phyloP scores from a whole-genome alignment of 2,797 vertebrate species.

The Centroberyx gerrardi region DNA sequence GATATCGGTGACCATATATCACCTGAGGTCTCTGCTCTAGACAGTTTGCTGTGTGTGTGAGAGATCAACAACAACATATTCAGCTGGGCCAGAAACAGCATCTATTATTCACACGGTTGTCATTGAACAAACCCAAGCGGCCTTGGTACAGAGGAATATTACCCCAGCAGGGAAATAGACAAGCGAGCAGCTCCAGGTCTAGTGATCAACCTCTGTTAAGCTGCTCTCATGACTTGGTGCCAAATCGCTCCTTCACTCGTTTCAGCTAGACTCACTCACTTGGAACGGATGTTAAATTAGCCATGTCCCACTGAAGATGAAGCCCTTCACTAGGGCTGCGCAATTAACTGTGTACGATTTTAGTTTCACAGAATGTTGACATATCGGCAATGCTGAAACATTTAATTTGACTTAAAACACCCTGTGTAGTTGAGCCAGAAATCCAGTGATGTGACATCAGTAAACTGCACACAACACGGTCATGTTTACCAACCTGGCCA shows the following conservation, averaged over 20 bases:
- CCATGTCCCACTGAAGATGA: neutral
- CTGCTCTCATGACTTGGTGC: slow-evolving; percentile 19
- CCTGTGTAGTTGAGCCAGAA: too few species aligned
- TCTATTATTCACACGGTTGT: slow-evolving; percentile 74
- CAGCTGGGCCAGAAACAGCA: slow-evolving; percentile 52
- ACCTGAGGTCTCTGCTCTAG: neutral
- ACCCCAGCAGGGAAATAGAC: slow-evolving; percentile 32
- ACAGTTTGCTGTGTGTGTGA: slow-evolving; percentile 34
- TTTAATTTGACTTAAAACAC: too few species aligned
- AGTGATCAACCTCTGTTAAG: neutral
- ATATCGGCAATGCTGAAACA: too few species aligned
- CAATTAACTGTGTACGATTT: too few species aligned
- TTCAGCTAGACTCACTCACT: slow-evolving; percentile 43
- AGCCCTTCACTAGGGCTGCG: neutral
- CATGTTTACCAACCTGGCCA: too few species aligned
- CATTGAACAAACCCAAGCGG: slow-evolving; percentile 53
- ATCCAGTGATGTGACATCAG: too few species aligned
- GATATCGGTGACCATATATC: neutral
- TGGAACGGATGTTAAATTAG: slow-evolving; percentile 30
- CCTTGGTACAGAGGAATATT: slow-evolving; percentile 28
- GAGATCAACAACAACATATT: slow-evolving; percentile 50
- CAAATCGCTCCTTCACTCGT: slow-evolving; percentile 19
- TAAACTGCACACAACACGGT: too few species aligned
- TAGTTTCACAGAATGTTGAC: too few species aligned
- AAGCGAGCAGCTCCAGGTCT: slow-evolving; percentile 3